Evolutionary conservation across 2,113 vertebrate species (phyloP).

Genomic region (Bambusicola thoracicus): DNA sequence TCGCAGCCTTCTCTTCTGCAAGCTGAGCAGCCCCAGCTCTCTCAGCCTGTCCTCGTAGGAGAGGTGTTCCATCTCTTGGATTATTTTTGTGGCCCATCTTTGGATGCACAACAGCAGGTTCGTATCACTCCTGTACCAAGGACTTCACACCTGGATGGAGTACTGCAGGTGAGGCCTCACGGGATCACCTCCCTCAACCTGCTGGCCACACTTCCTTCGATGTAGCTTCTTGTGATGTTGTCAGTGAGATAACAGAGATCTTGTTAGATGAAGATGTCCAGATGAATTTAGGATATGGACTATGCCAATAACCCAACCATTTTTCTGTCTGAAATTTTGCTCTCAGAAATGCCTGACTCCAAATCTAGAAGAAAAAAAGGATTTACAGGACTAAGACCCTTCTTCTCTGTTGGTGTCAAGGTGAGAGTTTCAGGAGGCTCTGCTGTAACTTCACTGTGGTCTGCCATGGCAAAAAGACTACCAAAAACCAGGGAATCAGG

Average conservation of each 20-base stretch:
- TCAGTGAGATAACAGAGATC: background rate
- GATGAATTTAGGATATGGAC: background rate
- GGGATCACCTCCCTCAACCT: no score
- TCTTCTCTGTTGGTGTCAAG: background rate
- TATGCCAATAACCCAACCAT: fast-evolving
- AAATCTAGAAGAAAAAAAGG: background rate
- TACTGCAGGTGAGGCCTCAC: no score
- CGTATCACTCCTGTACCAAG: no score
- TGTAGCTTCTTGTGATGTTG: no score
- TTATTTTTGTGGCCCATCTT: no score
- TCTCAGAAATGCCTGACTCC: background rate
- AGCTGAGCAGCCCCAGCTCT: no score
- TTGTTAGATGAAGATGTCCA: background rate
- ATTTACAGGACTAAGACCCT: background rate
- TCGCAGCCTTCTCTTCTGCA: no score
- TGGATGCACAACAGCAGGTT: no score
- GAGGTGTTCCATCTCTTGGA: no score
- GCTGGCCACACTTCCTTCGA: no score
- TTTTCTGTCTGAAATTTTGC: background rate
- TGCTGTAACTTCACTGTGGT: background rate
- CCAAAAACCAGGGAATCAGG: background rate
- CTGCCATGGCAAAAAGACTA: background rate
- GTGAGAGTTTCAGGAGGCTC: background rate
- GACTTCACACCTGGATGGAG: no score
- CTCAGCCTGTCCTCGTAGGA: no score